phyloP scores from a whole-genome alignment of 2,797 vertebrate genomes.

The Remorina albescens region DNA sequence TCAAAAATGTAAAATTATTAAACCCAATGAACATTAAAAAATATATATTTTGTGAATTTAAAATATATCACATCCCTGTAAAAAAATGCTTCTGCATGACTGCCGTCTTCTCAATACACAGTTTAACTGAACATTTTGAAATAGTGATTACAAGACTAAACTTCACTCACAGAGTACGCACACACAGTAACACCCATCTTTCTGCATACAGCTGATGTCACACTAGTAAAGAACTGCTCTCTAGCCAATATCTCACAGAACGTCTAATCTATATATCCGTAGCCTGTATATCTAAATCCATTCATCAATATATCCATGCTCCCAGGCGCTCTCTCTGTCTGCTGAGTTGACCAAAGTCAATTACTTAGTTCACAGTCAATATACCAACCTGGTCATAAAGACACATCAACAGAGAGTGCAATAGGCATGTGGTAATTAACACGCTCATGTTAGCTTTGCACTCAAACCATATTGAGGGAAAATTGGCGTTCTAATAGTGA shows the following conservation, averaged over 20 bases:
- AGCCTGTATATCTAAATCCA: slow-evolving; percentile 37
- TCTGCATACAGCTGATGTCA: slow-evolving; percentile 13
- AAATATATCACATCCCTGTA: not conserved
- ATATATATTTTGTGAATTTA: slow-evolving; percentile 8
- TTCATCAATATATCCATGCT: slow-evolving; percentile 33
- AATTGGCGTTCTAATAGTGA: not conserved
- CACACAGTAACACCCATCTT: not conserved
- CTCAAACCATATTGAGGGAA: slow-evolving; percentile 24
- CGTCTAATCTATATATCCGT: slow-evolving; percentile 28
- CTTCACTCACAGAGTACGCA: not conserved
- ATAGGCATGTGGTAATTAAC: slow-evolving; percentile 39
- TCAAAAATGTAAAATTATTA: slow-evolving; percentile 15
- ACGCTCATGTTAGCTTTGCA: slow-evolving; percentile 25
- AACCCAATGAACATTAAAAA: slow-evolving; percentile 24
- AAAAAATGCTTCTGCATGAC: not conserved
- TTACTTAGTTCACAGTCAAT: slow-evolving; percentile 67
- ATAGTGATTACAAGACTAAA: not conserved
- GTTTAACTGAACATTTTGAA: not conserved
- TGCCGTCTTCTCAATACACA: not conserved
- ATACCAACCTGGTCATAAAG: slow-evolving; percentile 53
- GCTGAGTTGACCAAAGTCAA: slow-evolving; percentile 53
- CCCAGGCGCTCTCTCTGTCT: slow-evolving; percentile 27
- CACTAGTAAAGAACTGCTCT: slow-evolving; percentile 7
- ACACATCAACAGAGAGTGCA: slow-evolving; percentile 40
- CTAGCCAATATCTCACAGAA: slow-evolving; percentile 16